Conservation (phyloP, 2,888 invertebrate species). For the Nomada hirtipes region DNA sequence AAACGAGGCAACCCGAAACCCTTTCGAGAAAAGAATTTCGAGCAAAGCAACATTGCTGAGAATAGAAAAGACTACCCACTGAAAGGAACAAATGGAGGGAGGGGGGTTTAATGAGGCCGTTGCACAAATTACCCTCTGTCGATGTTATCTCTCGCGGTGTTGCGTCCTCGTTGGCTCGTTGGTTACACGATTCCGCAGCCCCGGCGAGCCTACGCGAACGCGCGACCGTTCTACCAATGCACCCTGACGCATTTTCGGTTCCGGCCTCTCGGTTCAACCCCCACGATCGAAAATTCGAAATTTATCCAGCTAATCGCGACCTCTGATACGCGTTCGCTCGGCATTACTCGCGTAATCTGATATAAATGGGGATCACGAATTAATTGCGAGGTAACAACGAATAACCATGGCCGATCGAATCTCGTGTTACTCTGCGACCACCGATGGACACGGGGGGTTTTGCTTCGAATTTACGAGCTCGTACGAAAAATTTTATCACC, state of each 20-base stretch:
- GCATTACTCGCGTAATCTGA: constrained; percentile 47
- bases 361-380: constrained; percentile 38
- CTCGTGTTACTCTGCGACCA: neutral
- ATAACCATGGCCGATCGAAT: neutral
- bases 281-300: constrained; percentile 42
- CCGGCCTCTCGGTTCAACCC: neutral
- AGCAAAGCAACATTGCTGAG: neutral
- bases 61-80: neutral
- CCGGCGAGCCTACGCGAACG: constrained; percentile 12
- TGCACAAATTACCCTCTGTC: constrained; percentile 62
- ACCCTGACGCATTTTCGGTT: neutral
- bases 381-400: constrained; percentile 30
- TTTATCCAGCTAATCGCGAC: constrained; percentile 37
- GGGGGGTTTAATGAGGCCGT: constrained; percentile 61
- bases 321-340: constrained; percentile 15
- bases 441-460: neutral
- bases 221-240: neutral
- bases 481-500: neutral
- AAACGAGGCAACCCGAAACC: neutral
- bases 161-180: constrained; percentile 60
- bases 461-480: neutral
- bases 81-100: constrained; percentile 16
- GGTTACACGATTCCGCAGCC: constrained; percentile 47
- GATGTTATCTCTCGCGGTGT: constrained; percentile 53
- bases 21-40: constrained; percentile 3